These are phyloP conservation scores for Alfaro cultratus DNA, from an alignment of 2,797 vertebrate genomes.

Conservation along the genomic window DNA sequence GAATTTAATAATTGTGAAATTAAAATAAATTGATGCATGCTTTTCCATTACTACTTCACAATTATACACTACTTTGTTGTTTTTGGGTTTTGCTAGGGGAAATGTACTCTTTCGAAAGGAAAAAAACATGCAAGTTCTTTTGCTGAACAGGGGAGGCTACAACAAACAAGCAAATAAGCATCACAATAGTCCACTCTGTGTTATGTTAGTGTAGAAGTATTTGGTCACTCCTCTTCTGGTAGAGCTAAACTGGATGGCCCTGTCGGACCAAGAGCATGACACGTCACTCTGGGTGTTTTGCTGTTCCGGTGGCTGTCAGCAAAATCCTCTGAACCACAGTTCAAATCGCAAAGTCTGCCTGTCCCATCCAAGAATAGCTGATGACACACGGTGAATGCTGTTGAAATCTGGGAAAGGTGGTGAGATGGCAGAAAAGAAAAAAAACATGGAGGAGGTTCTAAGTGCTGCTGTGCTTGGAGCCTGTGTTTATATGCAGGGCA, in stretches of 20 bases:
- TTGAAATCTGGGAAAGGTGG: conserved; percentile 58
- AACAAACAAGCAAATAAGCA: conserved; percentile 11
- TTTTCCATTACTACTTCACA: neutral
- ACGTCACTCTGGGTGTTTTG: conserved; percentile 32
- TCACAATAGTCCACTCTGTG: conserved; percentile 11
- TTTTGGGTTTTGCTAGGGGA: neutral
- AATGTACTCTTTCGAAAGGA: neutral
- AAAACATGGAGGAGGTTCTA: conserved; percentile 26
- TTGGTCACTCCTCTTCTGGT: conserved; percentile 26
- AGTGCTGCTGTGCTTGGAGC: conserved; percentile 29
- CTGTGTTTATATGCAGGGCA: conserved; percentile 54
- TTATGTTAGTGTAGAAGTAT: conserved; percentile 26
- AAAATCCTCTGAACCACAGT: conserved; percentile 45
- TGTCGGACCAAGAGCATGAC: conserved; percentile 30
- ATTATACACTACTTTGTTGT: neutral
- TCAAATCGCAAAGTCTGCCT: conserved; percentile 45
- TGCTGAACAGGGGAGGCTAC: neutral
- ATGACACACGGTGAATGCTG: conserved; percentile 55
- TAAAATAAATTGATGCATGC: neutral
- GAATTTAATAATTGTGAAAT: neutral
- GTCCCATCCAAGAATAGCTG: conserved; percentile 60
- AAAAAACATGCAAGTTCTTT: neutral
- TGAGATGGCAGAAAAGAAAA: conserved; percentile 20
- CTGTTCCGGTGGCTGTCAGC: conserved; percentile 24
- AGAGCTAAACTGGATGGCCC: conserved; percentile 27